Evolutionary conservation across 2,888 invertebrate species (phyloP).

Genomic region (Metacarcinus magister): DNA sequence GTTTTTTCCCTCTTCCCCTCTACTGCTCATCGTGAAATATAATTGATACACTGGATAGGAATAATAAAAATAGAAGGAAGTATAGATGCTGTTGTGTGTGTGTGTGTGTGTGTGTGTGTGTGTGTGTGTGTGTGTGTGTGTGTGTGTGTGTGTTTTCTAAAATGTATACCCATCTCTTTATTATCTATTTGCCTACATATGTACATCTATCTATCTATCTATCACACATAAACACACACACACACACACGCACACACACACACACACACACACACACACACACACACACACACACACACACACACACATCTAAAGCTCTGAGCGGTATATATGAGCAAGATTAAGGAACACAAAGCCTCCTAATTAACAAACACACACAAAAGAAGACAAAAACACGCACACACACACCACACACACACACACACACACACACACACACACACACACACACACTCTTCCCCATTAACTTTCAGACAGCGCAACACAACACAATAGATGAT

Average conservation of each 20-base stretch:
- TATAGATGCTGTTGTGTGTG: neutral
- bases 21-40: neutral
- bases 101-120: too few relatives aligned
- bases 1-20: constrained; percentile 22
- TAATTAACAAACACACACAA: neutral
- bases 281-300: constrained; percentile 58
- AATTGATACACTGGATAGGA: constrained; percentile 8
- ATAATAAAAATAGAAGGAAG: neutral
- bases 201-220: constrained; percentile 6
- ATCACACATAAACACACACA: neutral
- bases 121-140: too few relatives aligned
- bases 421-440: neutral
- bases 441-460: neutral
- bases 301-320: neutral
- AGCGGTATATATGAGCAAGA: neutral
- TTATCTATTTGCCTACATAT: too few relatives aligned
- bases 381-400: neutral
- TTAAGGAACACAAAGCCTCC: neutral
- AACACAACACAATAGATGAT: neutral
- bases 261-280: constrained; percentile 61
- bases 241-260: constrained; percentile 54
- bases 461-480: neutral
- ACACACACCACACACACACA: too few relatives aligned
- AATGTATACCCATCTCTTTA: too few relatives aligned
- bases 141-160: neutral